Percentiles rank a stretch among this genome's conserved stretches.
Evolutionary conservation across 1,140 invertebrate species (phyloP).

Genomic region (Trypoxylus dichotomus): DNA sequence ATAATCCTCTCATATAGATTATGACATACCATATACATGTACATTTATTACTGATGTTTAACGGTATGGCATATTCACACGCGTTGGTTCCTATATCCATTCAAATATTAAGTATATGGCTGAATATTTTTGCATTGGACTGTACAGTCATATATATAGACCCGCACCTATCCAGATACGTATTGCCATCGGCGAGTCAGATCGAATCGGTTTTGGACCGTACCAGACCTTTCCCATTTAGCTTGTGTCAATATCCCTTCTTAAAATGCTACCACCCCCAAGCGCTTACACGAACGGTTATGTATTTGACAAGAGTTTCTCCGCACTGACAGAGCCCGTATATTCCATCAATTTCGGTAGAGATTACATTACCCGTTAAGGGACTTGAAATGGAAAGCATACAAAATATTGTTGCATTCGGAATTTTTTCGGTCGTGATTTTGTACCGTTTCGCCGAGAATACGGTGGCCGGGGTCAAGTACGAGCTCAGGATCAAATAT

Average conservation of each 20-base stretch:
- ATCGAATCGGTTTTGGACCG: neutral
- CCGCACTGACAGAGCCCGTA: neutral
- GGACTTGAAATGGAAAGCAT: neutral
- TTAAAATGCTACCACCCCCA: neutral
- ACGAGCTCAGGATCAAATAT: neutral
- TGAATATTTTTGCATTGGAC: neutral
- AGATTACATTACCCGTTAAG: neutral
- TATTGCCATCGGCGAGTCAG: neutral
- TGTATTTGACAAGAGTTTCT: neutral
- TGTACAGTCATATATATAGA: neutral
- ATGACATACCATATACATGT: too few species aligned
- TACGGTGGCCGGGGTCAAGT: neutral
- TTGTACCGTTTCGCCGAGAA: neutral
- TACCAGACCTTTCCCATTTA: neutral
- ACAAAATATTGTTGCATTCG: neutral
- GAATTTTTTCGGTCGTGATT: neutral
- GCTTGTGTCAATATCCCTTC: neutral
- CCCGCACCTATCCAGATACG: neutral
- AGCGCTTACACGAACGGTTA: neutral
- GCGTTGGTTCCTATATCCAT: too few species aligned
- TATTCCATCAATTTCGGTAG: neutral
- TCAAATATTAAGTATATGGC: too few species aligned
- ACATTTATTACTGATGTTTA: too few species aligned
- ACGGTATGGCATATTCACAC: too few species aligned
- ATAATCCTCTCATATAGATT: too few species aligned